Conservation (phyloP, 2,113 vertebrate species). For the Carettochelys insculpta region DNA sequence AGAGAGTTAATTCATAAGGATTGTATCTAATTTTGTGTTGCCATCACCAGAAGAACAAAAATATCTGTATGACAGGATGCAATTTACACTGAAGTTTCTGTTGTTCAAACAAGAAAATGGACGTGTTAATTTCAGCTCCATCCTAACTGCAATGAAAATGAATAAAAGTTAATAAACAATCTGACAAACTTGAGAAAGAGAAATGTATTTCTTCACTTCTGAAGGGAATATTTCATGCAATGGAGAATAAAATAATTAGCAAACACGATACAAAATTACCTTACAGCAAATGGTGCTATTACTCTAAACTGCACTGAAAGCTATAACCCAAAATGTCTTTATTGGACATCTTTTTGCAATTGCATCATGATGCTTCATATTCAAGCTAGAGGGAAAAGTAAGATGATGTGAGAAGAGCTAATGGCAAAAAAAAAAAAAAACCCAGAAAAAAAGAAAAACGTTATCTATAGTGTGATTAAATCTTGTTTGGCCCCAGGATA, state of each 20-base stretch:
- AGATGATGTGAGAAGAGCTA: not conserved
- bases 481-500: not conserved
- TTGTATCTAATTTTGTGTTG: constrained; percentile 52
- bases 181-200: constrained; percentile 60
- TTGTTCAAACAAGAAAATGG: constrained; percentile 61
- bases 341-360: not conserved
- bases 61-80: not conserved
- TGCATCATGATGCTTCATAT: not conserved
- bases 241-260: not conserved
- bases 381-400: not conserved
- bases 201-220: constrained; percentile 41
- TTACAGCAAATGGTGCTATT: not conserved
- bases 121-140: constrained; percentile 66
- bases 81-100: constrained; percentile 56
- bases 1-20: constrained; percentile 48
- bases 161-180: constrained; percentile 57
- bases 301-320: not conserved
- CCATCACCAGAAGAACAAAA: constrained; percentile 33
- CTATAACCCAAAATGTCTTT: accelerated
- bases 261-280: not conserved
- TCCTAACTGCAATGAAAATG: constrained; percentile 54
- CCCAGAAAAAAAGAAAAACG: too few species aligned
- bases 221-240: constrained; percentile 31
- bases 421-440: not conserved
- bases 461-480: not conserved